Evolutionary conservation across 2,888 invertebrate species (phyloP), one percentile per base, ranked within the genome.

Genomic region (Sinodicranocentrus sp.): DNA sequence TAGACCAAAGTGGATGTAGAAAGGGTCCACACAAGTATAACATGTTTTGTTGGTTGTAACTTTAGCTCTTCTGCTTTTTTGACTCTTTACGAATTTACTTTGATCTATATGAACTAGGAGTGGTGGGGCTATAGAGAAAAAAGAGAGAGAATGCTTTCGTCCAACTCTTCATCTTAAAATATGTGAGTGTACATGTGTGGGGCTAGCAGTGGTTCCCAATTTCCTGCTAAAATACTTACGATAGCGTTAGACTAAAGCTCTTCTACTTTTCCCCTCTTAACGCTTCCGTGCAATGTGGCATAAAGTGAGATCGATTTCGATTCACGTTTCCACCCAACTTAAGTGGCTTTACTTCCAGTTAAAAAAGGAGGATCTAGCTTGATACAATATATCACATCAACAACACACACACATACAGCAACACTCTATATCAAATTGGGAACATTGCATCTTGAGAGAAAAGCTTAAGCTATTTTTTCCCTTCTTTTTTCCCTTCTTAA

Each of bases 251-350:
- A 33, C 26, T 17, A 25, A 57, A 57, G 21, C 57, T 57, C 57
- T 23, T 5, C 57, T 5, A 57, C 25, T 70, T 59, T 28, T 48
- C 57, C 44, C 52, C 43, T 71, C 54, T 79, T 79, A 70, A 61
- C 78, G 70, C 78, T 63, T 63, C 59, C 54, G 71, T 72, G 65
- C 65, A 72, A 61, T 28, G 61, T 61, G n/a, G 61, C 61, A 61
- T 61, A 61, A 76, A 82, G 75, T 82, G 82, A 76, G 76, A 82
- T 82, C 75, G 82, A 82, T 82, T 82, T 75, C 68, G 76, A 76
- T 75, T 75, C 73, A 26, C 44, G 48, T 57, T 63, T 70, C 48
- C 48, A 52, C 72, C 48, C 43, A 79, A 59, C 79, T 72, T 79
- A 79, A 79, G 79, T 79, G 72, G 79, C 79, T 79, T 79, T 79